Conservation (phyloP, 2,113 vertebrate genomes). For the mouse (Mus musculus) region GRCm39 chr5:13676001-13676500, state of each 20-base stretch:
- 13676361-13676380: not conserved
- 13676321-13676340: fast-evolving
- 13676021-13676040: not conserved
- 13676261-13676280: not conserved
- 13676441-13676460: not conserved
- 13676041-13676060: not conserved
- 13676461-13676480: not conserved
- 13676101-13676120: not conserved
- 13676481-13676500: not conserved
- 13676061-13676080: not conserved
- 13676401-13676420: not conserved
- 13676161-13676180: not conserved
- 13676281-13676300: not conserved
- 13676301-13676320: not conserved
- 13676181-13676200: not conserved
- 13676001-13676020: not conserved
- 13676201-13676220: not conserved
- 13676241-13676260: not conserved
- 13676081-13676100: not conserved
- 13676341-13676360: not conserved
- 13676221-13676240: not conserved
- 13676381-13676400: not conserved
- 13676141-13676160: not conserved
- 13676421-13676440: fast-evolving
- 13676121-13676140: not conserved